Evolutionary conservation across 2,797 vertebrate species (phyloP).

Genomic region (Mormyrus hasselquistii): DNA sequence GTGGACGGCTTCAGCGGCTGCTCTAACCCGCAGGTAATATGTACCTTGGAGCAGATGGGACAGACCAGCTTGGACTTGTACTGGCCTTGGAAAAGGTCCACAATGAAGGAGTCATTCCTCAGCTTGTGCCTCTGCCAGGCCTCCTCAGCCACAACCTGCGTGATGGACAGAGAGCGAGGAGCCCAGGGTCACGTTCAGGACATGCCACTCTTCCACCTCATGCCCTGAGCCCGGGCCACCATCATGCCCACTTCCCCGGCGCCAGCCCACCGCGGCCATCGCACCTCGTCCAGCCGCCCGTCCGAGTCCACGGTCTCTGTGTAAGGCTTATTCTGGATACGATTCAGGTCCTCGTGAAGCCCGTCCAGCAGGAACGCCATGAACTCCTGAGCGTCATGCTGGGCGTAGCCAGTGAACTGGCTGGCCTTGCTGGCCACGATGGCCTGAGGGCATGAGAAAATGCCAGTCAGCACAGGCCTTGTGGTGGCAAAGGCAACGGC

Average conservation of each 20-base stretch:
- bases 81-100: conserved; percentile 97
- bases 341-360: conserved; percentile 93
- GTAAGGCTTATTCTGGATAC: conserved; percentile 97
- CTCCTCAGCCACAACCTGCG: conserved; percentile 91
- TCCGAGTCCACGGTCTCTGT: conserved; percentile 82
- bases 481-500: not conserved
- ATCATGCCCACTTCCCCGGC: not conserved
- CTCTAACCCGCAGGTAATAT: not conserved
- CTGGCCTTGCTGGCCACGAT: conserved; percentile 97
- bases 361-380: conserved; percentile 97
- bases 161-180: conserved; percentile 8
- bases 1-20: not conserved
- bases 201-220: not conserved
- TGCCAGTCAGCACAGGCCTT: not conserved
- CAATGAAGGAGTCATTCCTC: conserved; percentile 96
- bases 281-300: conserved; percentile 75
- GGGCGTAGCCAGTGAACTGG: conserved; percentile 96
- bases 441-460: conserved; percentile 58
- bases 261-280: not conserved
- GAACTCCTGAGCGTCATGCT: conserved; percentile 97
- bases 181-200: not conserved
- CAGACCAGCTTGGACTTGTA: conserved; percentile 98
- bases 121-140: conserved; percentile 98
- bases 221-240: not conserved
- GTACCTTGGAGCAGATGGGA: conserved; percentile 92